Percentiles rank a stretch among this genome's conserved stretches.
Conservation (phyloP, 2,888 invertebrate species). For the Cloeon dipterum region DNA sequence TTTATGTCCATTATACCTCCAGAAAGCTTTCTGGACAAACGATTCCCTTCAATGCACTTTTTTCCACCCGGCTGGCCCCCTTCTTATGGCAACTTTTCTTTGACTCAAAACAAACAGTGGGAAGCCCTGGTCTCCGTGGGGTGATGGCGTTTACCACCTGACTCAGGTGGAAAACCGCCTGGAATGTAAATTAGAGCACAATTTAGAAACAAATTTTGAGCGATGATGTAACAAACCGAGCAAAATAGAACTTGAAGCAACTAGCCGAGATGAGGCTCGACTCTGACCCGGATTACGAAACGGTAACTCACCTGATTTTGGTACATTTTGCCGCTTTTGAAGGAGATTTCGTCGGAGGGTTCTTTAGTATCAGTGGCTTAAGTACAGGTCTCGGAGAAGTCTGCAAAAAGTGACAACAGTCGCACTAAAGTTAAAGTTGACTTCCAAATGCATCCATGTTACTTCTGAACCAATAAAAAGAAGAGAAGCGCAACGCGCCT, state of each 20-base stretch:
- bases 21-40: constrained; percentile 22
- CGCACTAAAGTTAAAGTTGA: too few species aligned
- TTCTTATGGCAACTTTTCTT: constrained; percentile 12
- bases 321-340: too few species aligned
- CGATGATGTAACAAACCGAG: neutral
- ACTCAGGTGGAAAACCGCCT: constrained; percentile 16
- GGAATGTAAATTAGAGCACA: too few species aligned
- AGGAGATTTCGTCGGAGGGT: too few species aligned
- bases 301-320: too few species aligned
- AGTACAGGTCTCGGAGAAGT: too few species aligned
- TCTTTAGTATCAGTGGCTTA: too few species aligned
- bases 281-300: too few species aligned
- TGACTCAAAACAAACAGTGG: neutral
- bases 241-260: neutral
- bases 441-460: too few species aligned
- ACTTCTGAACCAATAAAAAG: too few species aligned
- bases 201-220: neutral
- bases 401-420: too few species aligned
- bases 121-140: constrained; percentile 15
- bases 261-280: neutral
- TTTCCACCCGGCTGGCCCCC: constrained; percentile 12
- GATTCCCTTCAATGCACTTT: constrained; percentile 12
- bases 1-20: constrained; percentile 11
- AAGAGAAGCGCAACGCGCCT: too few species aligned
- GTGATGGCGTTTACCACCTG: constrained; percentile 21